Base-by-base conservation (phyloP, 2,113 vertebrate genomes). In the Lepisosteus osseus region DNA sequence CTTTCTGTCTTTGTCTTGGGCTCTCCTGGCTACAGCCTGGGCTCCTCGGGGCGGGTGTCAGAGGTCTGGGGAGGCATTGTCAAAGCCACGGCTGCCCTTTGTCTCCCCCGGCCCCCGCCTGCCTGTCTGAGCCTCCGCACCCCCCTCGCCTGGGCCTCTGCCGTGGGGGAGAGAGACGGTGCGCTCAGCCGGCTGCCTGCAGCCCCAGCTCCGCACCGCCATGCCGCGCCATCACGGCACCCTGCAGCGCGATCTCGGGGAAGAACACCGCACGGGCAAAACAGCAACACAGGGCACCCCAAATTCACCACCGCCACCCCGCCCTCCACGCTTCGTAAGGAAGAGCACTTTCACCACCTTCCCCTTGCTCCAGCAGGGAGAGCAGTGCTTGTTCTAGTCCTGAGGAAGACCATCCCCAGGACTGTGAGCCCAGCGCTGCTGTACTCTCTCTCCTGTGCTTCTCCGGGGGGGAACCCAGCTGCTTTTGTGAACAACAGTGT, bases 61-160 rank as follows among this genome's bases (percentile, higher is more conserved):
- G 81, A 86, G 84, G 80, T 90, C 86, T 74, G 76, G 79, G 77
- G 76, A 76, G 84, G 76, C 78, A 71, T 87, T 87, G 82, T 89
- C 80, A 85, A 83, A 87, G 85, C 82, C 74, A 79, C 14, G 79
- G 76, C 70, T 61, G 47, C 71, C 77, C 74, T 80, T 84, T 89
- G 83, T 86, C 76, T 72, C 78, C 69, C 69, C 57, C 73, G 69
- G 72, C 79, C 73, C 74, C 29, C 29, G 29, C 29, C 29, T 29
- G 29, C 29, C 29, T 29, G 29, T 2, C 29, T 29, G 29, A 72
- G 72, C 54, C 43, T 51, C 69, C 77, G 69, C 63, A 54, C 73
- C 29, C 12, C 77, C 69, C 71, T 40, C 47, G 63, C 54, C 70
- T 44, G 72, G 67, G 78, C 80, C 80, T 80, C 77, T 15, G 54